These are phyloP conservation scores for Argyra leucocephala DNA, from an alignment of 2,888 invertebrate species.

Conservation along the genomic window DNA sequence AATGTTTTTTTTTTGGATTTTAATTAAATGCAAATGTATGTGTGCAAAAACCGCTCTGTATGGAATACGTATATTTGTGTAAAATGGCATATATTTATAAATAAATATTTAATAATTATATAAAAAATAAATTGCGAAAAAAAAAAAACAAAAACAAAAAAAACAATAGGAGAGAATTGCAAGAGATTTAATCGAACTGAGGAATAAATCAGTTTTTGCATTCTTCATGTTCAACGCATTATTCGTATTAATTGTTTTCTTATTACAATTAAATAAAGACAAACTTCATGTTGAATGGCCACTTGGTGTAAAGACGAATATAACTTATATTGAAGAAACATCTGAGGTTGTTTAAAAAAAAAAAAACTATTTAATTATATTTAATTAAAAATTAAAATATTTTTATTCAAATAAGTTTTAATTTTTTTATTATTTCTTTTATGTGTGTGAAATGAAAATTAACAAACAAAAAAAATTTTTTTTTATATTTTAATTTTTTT, in stretches of 20 bases:
- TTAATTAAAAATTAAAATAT: no score
- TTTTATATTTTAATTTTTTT: no score
- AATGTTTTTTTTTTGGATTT: constrained; percentile 10
- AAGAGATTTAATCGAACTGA: constrained; percentile 81
- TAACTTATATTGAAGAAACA: constrained; percentile 86
- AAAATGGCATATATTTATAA: no score
- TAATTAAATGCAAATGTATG: constrained; percentile 19
- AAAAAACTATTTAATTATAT: no score
- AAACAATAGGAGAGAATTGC: constrained; percentile 66
- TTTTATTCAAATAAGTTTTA: no score
- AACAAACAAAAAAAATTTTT: no score
- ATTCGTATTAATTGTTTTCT: constrained; percentile 96
- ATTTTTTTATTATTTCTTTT: no score
- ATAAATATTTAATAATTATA: constrained; percentile 16
- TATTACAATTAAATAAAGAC: constrained; percentile 98
- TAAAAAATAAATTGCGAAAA: background rate
- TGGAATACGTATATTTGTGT: constrained; percentile 28
- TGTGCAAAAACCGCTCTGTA: constrained; percentile 21
- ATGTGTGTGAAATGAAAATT: no score
- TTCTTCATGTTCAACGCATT: constrained; percentile 99
- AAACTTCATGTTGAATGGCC: constrained; percentile 97
- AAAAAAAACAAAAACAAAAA: background rate
- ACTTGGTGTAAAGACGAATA: constrained; percentile 87
- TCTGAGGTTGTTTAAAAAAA: constrained; percentile 76
- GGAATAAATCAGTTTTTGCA: constrained; percentile 94